These are phyloP conservation scores for Eretmochelys imbricata DNA, from an alignment of 2,113 vertebrate genomes.

Conservation along the genomic window DNA sequence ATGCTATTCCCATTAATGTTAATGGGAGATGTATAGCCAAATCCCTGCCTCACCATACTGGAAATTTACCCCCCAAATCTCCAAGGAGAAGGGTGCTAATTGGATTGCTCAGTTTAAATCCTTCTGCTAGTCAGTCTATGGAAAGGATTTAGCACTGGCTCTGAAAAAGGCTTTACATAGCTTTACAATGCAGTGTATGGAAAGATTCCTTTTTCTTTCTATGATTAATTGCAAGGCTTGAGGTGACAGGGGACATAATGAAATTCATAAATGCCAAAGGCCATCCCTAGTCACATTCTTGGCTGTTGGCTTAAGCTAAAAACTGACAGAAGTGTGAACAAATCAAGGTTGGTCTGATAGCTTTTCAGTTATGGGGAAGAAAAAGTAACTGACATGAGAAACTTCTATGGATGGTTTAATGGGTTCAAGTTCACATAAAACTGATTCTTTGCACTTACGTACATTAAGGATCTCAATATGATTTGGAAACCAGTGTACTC, in stretches of 20 bases:
- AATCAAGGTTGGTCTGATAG: slow-evolving; percentile 66
- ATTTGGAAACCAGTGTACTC: not conserved
- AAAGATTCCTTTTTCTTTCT: slow-evolving; percentile 50
- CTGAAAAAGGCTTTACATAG: slow-evolving; percentile 56
- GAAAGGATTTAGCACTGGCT: slow-evolving; percentile 63
- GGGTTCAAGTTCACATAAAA: slow-evolving; percentile 40
- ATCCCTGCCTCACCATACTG: slow-evolving; percentile 25
- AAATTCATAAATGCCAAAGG: slow-evolving; percentile 76
- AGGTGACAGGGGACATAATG: slow-evolving; percentile 72
- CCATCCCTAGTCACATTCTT: slow-evolving; percentile 72
- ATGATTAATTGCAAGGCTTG: slow-evolving; percentile 73
- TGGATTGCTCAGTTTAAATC: slow-evolving; percentile 68
- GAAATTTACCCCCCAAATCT: slow-evolving; percentile 38
- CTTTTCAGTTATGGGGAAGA: slow-evolving; percentile 5
- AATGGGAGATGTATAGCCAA: slow-evolving; percentile 18
- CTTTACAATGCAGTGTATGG: slow-evolving; percentile 38
- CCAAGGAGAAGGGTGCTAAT: slow-evolving; percentile 63
- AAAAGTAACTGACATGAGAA: slow-evolving; percentile 66
- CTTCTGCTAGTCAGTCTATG: slow-evolving; percentile 48
- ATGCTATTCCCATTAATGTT: not conserved
- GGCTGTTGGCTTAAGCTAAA: slow-evolving; percentile 70
- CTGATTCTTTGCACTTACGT: slow-evolving; percentile 27
- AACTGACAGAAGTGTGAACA: slow-evolving; percentile 73
- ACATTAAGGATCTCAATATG: slow-evolving; percentile 33
- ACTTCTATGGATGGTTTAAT: slow-evolving; percentile 48